Percentiles rank a stretch among this genome's conserved stretches.
Conservation (phyloP, 2,888 invertebrate species). For the Dyspetes luteomarginatus region DNA sequence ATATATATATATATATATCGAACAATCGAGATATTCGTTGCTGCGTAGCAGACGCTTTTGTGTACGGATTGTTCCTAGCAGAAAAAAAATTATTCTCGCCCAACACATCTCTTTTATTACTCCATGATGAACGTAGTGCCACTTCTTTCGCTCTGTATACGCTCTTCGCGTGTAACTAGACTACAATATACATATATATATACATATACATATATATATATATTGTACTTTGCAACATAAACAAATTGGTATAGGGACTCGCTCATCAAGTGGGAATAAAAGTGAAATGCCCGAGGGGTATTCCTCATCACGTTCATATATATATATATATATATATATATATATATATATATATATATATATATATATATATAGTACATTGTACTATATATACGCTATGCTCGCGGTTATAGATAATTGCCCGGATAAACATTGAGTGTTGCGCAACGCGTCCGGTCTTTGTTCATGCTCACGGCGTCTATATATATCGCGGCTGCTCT, state of each 20-base stretch:
- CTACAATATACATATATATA: too few relatives aligned
- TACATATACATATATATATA: too few relatives aligned
- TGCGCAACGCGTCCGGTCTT: constrained; percentile 79
- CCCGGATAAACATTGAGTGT: constrained; percentile 75
- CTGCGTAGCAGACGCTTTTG: constrained; percentile 25
- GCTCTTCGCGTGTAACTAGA: too few relatives aligned
- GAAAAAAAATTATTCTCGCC: constrained; percentile 5
- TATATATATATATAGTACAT: too few relatives aligned
- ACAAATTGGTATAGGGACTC: not conserved
- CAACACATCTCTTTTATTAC: not conserved
- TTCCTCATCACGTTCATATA: constrained; percentile 26
- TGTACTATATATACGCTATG: constrained; percentile 23
- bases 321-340: constrained; percentile 21
- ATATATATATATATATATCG: constrained; percentile 19
- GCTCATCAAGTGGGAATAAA: constrained; percentile 72
- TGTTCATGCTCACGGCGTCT: constrained; percentile 69
- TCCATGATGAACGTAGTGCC: not conserved
- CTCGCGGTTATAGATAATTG: constrained; percentile 76
- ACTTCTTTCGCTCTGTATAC: not conserved
- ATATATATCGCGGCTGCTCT: constrained; percentile 33
- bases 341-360: constrained; percentile 16
- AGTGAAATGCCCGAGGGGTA: constrained; percentile 75
- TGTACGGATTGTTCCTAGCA: constrained; percentile 9
- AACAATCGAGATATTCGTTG: constrained; percentile 3
- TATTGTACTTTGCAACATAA: not conserved